Evolutionary conservation across 1,140 invertebrate species (phyloP).

Genomic region (Panagrolaimus sp.): DNA sequence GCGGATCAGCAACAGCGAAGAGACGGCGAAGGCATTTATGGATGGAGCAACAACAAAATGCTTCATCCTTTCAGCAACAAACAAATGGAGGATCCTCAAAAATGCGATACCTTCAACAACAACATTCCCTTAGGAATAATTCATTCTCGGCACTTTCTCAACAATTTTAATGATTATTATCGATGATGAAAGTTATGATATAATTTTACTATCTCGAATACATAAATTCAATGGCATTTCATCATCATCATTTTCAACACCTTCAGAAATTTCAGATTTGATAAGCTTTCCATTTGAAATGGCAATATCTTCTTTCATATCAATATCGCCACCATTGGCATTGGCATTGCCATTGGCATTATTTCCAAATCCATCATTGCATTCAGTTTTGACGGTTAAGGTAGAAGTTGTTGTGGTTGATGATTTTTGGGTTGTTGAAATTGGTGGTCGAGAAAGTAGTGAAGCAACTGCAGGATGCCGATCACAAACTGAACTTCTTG

Average conservation of each 20-base stretch:
- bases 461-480: conserved; percentile 17
- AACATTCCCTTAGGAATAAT: not conserved
- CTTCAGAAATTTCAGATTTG: not conserved
- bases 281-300: not conserved
- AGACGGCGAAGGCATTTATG: not conserved
- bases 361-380: not conserved
- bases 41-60: not conserved
- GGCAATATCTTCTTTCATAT: not conserved
- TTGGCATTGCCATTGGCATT: too few species aligned
- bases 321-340: not conserved
- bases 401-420: not conserved
- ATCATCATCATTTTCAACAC: conserved; percentile 19
- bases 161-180: not conserved
- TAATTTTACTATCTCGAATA: conserved; percentile 11
- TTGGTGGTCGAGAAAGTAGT: conserved; percentile 12
- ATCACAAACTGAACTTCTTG: not conserved
- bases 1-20: conserved; percentile 20
- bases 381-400: not conserved
- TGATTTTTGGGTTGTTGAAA: not conserved
- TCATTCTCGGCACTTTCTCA: not conserved
- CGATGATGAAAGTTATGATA: not conserved
- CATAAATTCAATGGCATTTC: conserved; percentile 25
- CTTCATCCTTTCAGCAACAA: not conserved
- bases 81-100: not conserved
- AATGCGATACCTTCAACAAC: not conserved